These are phyloP conservation scores for Mesochorus sp. DNA, from an alignment of 2,888 invertebrate species.

Conservation along the genomic window DNA sequence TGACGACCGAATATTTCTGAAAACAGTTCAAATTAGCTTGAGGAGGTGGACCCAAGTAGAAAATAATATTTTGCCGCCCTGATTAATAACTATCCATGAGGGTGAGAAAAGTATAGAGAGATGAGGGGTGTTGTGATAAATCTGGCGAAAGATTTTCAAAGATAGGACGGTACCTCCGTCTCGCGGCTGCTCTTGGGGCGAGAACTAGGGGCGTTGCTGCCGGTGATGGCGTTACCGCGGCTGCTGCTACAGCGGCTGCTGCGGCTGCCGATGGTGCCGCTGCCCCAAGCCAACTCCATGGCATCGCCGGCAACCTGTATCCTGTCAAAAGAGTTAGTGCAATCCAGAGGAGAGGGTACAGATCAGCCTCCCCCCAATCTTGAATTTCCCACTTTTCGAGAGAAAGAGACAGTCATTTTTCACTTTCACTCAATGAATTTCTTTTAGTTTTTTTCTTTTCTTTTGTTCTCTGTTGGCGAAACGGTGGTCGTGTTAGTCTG, in stretches of 20 bases:
- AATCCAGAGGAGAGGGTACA: slow-evolving; percentile 46
- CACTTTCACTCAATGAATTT: slow-evolving; percentile 2
- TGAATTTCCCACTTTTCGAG: not conserved
- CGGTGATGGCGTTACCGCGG: slow-evolving; percentile 84
- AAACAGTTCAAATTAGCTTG: too few relatives aligned
- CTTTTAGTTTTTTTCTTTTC: slow-evolving; percentile 9
- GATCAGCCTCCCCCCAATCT: not conserved
- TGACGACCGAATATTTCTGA: too few relatives aligned
- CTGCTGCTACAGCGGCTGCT: slow-evolving; percentile 85
- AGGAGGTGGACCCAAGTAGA: too few relatives aligned
- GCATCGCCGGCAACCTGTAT: slow-evolving; percentile 90
- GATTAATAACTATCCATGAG: slow-evolving; percentile 6
- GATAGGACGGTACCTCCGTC: slow-evolving; percentile 86
- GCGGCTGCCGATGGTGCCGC: slow-evolving; percentile 84
- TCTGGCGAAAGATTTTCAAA: slow-evolving; percentile 18
- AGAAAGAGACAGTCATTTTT: slow-evolving; percentile 3
- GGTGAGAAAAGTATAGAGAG: not conserved
- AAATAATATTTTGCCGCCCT: not conserved
- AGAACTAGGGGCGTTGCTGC: slow-evolving; percentile 87
- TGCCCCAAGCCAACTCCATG: slow-evolving; percentile 89
- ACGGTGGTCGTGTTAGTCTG: slow-evolving; percentile 60
- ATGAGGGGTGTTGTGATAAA: not conserved
- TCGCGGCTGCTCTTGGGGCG: slow-evolving; percentile 87
- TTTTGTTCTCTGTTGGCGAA: slow-evolving; percentile 27
- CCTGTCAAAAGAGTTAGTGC: slow-evolving; percentile 82